phyloP scores from a whole-genome alignment of 64 coral and sea anemone species.

The Astreopora myriophthalma region DNA sequence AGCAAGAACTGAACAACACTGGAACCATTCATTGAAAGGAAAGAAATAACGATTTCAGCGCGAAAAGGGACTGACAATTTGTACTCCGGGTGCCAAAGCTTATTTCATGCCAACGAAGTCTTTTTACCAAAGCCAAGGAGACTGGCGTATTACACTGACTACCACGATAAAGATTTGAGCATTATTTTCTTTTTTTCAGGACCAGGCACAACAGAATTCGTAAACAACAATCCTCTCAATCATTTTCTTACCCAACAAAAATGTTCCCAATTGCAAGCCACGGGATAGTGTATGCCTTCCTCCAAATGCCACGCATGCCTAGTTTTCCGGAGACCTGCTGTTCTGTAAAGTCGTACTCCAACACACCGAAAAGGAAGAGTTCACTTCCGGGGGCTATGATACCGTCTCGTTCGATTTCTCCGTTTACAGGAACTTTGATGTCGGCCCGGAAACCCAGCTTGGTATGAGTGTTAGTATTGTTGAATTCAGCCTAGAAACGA shows the following conservation, averaged over 20 bases:
- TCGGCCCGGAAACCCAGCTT: constrained; percentile 83
- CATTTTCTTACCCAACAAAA: constrained; percentile 68
- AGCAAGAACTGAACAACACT: no score
- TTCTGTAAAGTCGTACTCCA: constrained; percentile 79
- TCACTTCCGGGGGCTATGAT: constrained; percentile 83
- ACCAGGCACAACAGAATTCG: no score
- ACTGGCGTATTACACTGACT: no score
- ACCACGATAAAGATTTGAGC: no score
- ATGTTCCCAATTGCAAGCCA: constrained; percentile 89
- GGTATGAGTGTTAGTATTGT: constrained; percentile 34
- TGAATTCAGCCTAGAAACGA: constrained; percentile 72
- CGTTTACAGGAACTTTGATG: constrained; percentile 88
- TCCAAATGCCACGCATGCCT: constrained; percentile 95
- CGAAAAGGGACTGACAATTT: no score
- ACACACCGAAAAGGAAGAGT: constrained; percentile 75
- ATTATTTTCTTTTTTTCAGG: no score
- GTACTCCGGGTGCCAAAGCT: no score
- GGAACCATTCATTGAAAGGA: no score
- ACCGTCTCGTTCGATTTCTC: constrained; percentile 85
- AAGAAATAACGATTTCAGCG: no score
- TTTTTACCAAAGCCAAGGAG: no score
- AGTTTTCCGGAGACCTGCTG: constrained; percentile 68
- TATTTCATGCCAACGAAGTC: no score
- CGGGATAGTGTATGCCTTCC: constrained; percentile 73
- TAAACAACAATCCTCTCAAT: no score